Base-by-base conservation (phyloP, 2,888 invertebrate species). In the Microplitis deprimator region DNA sequence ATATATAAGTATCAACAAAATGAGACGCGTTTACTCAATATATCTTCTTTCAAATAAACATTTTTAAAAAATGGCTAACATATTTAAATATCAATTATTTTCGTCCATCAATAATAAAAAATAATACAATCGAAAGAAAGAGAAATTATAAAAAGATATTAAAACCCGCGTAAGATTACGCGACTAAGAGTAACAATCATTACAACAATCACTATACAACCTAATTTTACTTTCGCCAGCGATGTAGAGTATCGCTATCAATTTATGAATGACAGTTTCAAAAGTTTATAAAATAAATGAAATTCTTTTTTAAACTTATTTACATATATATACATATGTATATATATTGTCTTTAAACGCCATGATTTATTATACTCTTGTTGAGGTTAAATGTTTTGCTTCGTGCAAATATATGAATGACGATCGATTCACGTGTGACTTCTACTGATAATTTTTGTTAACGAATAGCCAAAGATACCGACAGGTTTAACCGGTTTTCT, bases 191-290 rank as follows among this genome's bases (percentile, higher is more conserved):
- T 64, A 20, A 64, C 72, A 29, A 17, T 64, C 64, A 62, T 64
- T 68, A 62, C 72, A 41, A 41, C 65, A 39, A 17, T 50, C 39
- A 67, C 65, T 76, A 13, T 65, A 64, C 50, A 77, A 77, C 77
- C 77, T 62, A 74, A 77, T 77, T 77, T 77, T 77, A 77, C 77
- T 77, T 77, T 77, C 77, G 65, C 70, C 77, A 60, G 70, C 40
- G 68, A 68, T 71, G 13, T 50, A 61, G 29, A 38, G 20, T 38
- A 8, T 7, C 59, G 29, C 41, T 67, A 29, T 68, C 39, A 73
- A 50, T 70, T 59, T 17, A 70, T 20, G 50, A 13, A 50, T 8
- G 13, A 50, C 50, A 50, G 50, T 50, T 50, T 50, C 7, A 20
- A 65, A 29, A 65, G 13, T 38, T 29, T 20, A 65, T 65, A 13